Evolutionary conservation across 2,888 invertebrate species (phyloP), one percentile per base, ranked within the genome.

Genomic region (Microplitis deprimator): DNA sequence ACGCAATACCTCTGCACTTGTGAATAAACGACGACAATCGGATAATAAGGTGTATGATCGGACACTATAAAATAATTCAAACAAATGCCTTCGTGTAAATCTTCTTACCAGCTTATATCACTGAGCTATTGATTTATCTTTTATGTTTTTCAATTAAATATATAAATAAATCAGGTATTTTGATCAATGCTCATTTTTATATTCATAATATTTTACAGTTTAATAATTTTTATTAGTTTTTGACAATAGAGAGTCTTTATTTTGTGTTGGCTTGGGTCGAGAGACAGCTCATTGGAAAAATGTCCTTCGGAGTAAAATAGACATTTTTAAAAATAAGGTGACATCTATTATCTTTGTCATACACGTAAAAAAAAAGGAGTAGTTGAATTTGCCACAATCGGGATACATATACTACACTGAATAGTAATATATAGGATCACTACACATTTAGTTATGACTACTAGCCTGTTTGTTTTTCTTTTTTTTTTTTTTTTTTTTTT

Each of bases 11-110:
- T 82, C 20, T 41, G 69, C 81, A 65, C 82, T 79, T 80, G 81
- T 81, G 82, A 87, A 85, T 86, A 84, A 87, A 86, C 88, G 87
- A 89, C 88, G 50, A 50, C 50, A 88, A 87, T 89, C 88, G 87
- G 85, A 88, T 89, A 89, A 89, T 89, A 88, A 88, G 88, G 87
- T 88, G 87, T 87, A 87, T 82, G 79, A 81, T 81, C 81, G 83
- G 85, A 85, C 84, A 83, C 84, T 81, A 83, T 82, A 83, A 82
- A 84, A 40, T 64, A 72, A 64, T 13, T 72, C 41, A 40, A 60
- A 67, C 74, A 75, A 76, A 68, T 50, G 6, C 50, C 50, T 40
- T 13, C 38, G 67, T 67, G 65, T 13, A 29, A 65, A 20, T 29
- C 13, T 20, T 7, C 17, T 20, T 29, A 29, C 20, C 13, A 65